Evolutionary conservation across 2,797 vertebrate species (phyloP).

Genomic region (Enoplosus armatus): DNA sequence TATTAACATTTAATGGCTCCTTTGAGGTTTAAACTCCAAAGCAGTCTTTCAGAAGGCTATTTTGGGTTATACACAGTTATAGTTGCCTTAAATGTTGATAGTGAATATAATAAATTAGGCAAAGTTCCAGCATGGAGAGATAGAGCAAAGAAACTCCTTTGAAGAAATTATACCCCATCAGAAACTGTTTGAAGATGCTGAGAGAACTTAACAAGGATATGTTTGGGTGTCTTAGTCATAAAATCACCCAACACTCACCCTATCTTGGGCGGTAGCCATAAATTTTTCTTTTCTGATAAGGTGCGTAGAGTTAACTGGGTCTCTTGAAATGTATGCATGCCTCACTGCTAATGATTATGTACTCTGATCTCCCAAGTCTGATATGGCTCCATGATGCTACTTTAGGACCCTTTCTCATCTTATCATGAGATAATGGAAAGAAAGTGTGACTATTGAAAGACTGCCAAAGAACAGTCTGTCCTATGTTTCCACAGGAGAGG

Average conservation of each 20-base stretch:
- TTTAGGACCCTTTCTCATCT: constrained; percentile 17
- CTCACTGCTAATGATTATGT: constrained; percentile 29
- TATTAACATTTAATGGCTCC: constrained; percentile 31
- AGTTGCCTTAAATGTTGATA: constrained; percentile 1
- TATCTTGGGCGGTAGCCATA: constrained; percentile 7
- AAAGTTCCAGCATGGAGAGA: constrained; percentile 8
- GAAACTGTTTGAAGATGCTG: constrained; percentile 20
- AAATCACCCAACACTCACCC: neutral
- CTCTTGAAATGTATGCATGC: constrained; percentile 23
- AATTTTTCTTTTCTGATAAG: constrained; percentile 43
- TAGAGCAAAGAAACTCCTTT: constrained; percentile 4
- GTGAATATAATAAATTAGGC: neutral
- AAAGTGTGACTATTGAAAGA: neutral
- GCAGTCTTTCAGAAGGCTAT: constrained; percentile 3
- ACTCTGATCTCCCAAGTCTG: constrained; percentile 32
- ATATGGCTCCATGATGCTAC: constrained; percentile 11
- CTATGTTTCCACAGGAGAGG: neutral
- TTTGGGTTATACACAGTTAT: constrained; percentile 7
- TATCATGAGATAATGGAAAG: neutral
- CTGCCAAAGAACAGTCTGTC: neutral
- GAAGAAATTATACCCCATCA: constrained; percentile 12
- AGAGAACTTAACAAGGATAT: constrained; percentile 22
- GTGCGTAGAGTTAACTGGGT: constrained; percentile 12
- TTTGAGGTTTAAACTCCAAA: constrained; percentile 28
- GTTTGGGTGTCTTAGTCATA: constrained; percentile 8